These are phyloP conservation scores for Habropoda laboriosa DNA, from an alignment of 1,140 invertebrate species.

Conservation along the genomic window DNA sequence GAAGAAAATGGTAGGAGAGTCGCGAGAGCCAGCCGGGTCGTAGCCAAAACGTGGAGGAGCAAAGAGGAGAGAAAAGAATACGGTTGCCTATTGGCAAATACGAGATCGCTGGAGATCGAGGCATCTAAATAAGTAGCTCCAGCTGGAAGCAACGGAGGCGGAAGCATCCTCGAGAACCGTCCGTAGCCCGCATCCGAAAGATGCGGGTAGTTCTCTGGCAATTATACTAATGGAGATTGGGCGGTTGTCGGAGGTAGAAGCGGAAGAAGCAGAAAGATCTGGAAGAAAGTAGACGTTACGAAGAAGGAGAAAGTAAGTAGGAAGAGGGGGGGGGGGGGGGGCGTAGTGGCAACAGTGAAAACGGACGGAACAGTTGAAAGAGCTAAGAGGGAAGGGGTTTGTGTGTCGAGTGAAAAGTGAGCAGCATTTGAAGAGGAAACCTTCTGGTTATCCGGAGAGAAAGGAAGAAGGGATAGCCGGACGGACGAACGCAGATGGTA, in stretches of 20 bases:
- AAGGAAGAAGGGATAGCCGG: conserved; percentile 29
- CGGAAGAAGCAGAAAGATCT: not conserved
- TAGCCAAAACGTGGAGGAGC: not conserved
- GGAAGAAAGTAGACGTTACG: conserved; percentile 32
- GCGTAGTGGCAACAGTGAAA: conserved; percentile 40
- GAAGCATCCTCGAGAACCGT: conserved; percentile 58
- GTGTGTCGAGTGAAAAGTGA: conserved; percentile 63
- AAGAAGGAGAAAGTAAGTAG: conserved; percentile 28
- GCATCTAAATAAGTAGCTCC: conserved; percentile 59
- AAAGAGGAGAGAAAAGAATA: not conserved
- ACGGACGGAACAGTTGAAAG: conserved; percentile 51
- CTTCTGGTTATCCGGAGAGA: conserved; percentile 56
- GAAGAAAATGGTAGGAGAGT: not conserved
- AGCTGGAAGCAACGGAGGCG: conserved; percentile 59
- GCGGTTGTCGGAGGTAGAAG: conserved; percentile 29
- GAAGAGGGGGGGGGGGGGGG: conserved; percentile 7
- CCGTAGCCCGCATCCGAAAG: conserved; percentile 72
- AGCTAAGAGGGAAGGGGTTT: conserved; percentile 29
- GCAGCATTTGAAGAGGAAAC: conserved; percentile 62
- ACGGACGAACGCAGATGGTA: conserved; percentile 26
- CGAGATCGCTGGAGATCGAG: conserved; percentile 42
- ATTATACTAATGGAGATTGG: conserved; percentile 81
- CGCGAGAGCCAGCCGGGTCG: not conserved
- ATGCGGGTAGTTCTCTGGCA: conserved; percentile 77
- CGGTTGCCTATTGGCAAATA: conserved; percentile 47